phyloP scores from a whole-genome alignment of 2,888 invertebrate species.

The Agrotis segetum region DNA sequence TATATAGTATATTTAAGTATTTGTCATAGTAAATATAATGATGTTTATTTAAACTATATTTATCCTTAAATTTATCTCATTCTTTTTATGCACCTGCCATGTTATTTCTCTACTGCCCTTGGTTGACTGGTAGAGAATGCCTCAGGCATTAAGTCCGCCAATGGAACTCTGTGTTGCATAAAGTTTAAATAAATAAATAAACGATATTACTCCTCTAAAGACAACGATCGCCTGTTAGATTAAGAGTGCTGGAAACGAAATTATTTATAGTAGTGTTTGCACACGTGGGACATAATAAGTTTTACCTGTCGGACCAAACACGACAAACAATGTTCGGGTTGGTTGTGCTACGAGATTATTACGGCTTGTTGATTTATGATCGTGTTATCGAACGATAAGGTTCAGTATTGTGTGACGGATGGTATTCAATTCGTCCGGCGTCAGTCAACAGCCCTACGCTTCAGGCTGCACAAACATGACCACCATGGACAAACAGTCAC shows the following conservation, averaged over 20 bases:
- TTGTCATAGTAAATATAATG: too few relatives aligned
- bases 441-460: constrained; percentile 75
- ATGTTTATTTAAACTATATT: too few relatives aligned
- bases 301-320: constrained; percentile 70
- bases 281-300: constrained; percentile 64
- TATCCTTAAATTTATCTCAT: too few relatives aligned
- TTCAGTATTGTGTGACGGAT: constrained; percentile 69
- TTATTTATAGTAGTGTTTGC: constrained; percentile 61
- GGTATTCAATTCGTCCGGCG: constrained; percentile 69
- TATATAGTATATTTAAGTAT: too few relatives aligned
- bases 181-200: too few relatives aligned
- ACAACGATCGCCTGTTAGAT: constrained; percentile 49
- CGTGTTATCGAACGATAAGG: constrained; percentile 68
- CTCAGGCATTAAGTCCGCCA: too few relatives aligned
- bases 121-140: too few relatives aligned
- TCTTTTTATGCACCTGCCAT: too few relatives aligned
- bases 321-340: constrained; percentile 61
- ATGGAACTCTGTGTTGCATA: too few relatives aligned
- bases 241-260: constrained; percentile 41
- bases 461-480: constrained; percentile 82
- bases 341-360: constrained; percentile 53
- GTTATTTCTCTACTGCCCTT: too few relatives aligned
- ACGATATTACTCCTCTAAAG: constrained; percentile 42
- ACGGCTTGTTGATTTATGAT: constrained; percentile 62
- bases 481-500: constrained; percentile 82